These are phyloP conservation scores for Agapornis roseicollis DNA, from an alignment of 2,113 vertebrate species.

Conservation along the genomic window DNA sequence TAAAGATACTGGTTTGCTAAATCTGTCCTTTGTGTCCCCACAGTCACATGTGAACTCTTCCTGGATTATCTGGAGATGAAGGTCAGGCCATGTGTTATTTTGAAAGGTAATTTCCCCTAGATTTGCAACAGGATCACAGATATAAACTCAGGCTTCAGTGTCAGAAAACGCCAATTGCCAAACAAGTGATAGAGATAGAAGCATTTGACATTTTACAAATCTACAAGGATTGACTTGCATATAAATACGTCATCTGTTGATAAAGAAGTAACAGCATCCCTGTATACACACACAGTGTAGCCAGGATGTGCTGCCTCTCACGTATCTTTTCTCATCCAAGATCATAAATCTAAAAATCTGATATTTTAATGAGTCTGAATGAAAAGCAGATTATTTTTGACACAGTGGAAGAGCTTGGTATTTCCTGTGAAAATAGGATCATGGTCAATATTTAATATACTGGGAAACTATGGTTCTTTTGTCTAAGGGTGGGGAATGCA, in stretches of 20 bases:
- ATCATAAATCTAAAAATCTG: constrained; percentile 9
- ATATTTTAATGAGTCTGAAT: constrained; percentile 43
- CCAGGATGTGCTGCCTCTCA: background rate
- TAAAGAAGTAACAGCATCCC: background rate
- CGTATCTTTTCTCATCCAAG: background rate
- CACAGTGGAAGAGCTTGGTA: constrained; percentile 48
- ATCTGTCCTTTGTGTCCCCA: background rate
- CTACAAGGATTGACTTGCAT: background rate
- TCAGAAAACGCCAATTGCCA: background rate
- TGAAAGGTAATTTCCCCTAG: constrained; percentile 27
- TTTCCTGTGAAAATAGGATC: constrained; percentile 66
- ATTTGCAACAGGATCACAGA: background rate
- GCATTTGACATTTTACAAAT: background rate
- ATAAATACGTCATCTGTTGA: background rate
- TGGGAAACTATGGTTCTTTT: constrained; percentile 53
- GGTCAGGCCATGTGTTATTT: constrained; percentile 9
- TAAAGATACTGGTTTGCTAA: background rate
- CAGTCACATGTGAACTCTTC: background rate
- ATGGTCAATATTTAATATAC: constrained; percentile 54
- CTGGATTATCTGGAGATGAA: constrained; percentile 36
- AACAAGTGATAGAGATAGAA: background rate
- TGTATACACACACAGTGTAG: background rate
- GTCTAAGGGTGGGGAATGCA: background rate
- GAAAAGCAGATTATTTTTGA: constrained; percentile 60
- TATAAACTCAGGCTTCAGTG: background rate